phyloP scores from a whole-genome alignment of 2,888 invertebrate genomes.

The Calameuta idolon region DNA sequence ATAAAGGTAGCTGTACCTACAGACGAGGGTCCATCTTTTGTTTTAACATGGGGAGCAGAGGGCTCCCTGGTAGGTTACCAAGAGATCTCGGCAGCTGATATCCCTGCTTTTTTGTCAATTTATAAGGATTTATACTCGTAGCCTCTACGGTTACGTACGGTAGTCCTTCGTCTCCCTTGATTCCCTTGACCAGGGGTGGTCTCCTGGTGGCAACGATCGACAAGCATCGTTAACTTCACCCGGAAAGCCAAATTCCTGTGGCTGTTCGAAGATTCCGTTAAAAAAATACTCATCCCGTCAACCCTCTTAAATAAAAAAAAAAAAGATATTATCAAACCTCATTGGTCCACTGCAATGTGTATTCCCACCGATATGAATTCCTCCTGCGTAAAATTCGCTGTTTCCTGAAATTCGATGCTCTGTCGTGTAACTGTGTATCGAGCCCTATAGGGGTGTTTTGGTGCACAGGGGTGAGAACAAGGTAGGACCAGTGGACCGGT shows the following conservation, averaged over 20 bases:
- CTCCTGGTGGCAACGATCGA: slow-evolving; percentile 5
- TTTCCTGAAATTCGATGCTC: not conserved
- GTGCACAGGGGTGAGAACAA: slow-evolving; percentile 22
- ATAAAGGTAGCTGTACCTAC: not conserved
- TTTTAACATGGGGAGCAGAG: slow-evolving; percentile 43
- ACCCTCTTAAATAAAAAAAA: not conserved
- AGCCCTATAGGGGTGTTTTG: not conserved
- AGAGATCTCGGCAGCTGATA: slow-evolving; percentile 59
- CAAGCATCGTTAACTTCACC: slow-evolving; percentile 6
- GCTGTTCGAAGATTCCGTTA: not conserved
- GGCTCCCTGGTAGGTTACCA: slow-evolving; percentile 48
- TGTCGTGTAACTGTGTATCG: not conserved
- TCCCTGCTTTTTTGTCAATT: slow-evolving; percentile 62
- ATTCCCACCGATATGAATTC: not conserved
- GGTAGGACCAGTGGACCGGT: slow-evolving; percentile 31
- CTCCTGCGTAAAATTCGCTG: not conserved
- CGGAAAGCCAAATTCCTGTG: not conserved
- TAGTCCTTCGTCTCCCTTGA: slow-evolving; percentile 9
- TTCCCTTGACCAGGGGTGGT: slow-evolving; percentile 8
- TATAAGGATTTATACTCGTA: slow-evolving; percentile 54
- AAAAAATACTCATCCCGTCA: not conserved
- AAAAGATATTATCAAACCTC: not conserved
- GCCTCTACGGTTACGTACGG: slow-evolving; percentile 1
- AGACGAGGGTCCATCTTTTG: slow-evolving; percentile 48
- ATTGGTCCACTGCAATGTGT: not conserved